phyloP scores from a whole-genome alignment of 2,888 invertebrate species.

The Amphipoea oculea region DNA sequence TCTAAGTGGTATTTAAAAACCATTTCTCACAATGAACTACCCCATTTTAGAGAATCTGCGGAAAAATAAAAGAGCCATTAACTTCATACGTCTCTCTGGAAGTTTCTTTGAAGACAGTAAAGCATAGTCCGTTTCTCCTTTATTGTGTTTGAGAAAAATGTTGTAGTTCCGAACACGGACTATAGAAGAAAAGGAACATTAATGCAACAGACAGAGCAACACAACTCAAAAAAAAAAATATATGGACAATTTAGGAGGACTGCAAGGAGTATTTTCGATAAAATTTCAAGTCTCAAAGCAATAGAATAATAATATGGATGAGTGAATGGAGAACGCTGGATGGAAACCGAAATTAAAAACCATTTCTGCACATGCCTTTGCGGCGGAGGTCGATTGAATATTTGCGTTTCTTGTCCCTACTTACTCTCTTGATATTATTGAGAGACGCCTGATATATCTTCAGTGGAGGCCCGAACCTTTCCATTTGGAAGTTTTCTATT shows the following conservation, averaged over 20 bases:
- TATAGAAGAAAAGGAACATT: constrained; percentile 19
- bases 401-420: neutral
- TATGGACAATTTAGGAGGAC: neutral
- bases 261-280: neutral
- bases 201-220: neutral
- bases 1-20: constrained; percentile 4
- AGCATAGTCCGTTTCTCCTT: constrained; percentile 47
- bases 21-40: constrained; percentile 43
- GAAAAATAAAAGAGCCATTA: constrained; percentile 49
- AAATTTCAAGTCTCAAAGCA: neutral
- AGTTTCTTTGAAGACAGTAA: constrained; percentile 42
- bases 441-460: constrained; percentile 69
- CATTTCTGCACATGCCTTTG: neutral
- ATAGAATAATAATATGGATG: neutral
- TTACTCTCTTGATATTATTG: constrained; percentile 74
- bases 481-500: constrained; percentile 76
- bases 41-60: constrained; percentile 38
- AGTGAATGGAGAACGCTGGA: neutral
- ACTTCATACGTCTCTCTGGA: constrained; percentile 40
- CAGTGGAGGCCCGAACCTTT: constrained; percentile 78
- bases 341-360: neutral
- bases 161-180: constrained; percentile 36
- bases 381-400: neutral
- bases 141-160: constrained; percentile 42
- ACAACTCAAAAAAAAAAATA: neutral